Conservation (phyloP, 1,140 invertebrate genomes). For the Magallana gigas region DNA sequence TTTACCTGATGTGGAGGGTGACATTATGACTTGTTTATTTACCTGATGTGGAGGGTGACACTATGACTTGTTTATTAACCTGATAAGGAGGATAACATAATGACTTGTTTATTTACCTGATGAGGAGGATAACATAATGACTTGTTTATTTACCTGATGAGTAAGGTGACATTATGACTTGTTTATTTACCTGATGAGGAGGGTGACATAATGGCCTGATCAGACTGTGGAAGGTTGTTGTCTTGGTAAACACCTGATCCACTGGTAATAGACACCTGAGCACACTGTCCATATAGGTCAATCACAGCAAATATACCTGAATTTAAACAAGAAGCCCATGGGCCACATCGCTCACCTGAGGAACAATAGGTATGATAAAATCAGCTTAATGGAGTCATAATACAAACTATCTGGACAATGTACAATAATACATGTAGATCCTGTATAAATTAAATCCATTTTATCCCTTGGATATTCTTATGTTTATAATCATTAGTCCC, state of each 20-base stretch:
- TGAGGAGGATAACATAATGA: not conserved
- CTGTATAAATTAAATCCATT: no score
- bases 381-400: no score
- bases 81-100: not conserved
- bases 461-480: no score
- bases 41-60: not conserved
- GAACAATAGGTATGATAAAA: no score
- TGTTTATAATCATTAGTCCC: no score
- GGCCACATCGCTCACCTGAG: no score
- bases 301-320: slow-evolving; percentile 93
- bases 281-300: slow-evolving; percentile 96
- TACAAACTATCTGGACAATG: no score
- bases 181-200: slow-evolving; percentile 55
- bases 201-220: slow-evolving; percentile 67
- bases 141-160: not conserved
- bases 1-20: slow-evolving; percentile 60
- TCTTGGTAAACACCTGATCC: slow-evolving; percentile 70
- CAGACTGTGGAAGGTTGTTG: slow-evolving; percentile 61
- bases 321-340: not conserved
- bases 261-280: slow-evolving; percentile 86
- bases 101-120: not conserved
- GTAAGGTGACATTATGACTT: not conserved
- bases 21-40: slow-evolving; percentile 53
- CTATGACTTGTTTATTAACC: not conserved
- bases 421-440: no score